Evolutionary conservation across 2,113 vertebrate species (phyloP).

Genomic region (Chascanopsetta lugubris): DNA sequence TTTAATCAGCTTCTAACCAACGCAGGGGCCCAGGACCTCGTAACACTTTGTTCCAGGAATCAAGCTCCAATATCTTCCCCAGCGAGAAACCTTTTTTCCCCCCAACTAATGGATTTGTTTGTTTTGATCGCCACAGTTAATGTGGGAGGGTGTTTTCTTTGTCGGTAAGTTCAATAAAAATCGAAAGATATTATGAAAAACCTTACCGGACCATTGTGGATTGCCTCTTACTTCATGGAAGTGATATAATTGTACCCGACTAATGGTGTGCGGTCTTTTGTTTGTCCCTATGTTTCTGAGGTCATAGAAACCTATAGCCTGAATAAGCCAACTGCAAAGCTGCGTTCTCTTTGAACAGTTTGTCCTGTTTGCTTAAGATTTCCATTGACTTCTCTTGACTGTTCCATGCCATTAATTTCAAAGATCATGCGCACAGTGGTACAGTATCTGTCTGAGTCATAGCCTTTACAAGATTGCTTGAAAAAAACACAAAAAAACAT

Average conservation of each 20-base stretch:
- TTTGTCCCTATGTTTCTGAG: too few species aligned
- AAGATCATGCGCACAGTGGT: too few species aligned
- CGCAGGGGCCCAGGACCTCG: slow-evolving; percentile 57
- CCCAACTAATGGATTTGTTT: slow-evolving; percentile 30
- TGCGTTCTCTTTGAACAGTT: too few species aligned
- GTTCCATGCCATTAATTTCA: too few species aligned
- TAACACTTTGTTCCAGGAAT: slow-evolving; percentile 44
- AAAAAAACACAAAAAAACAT: too few species aligned
- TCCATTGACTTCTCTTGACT: too few species aligned
- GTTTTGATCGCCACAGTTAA: slow-evolving; percentile 38
- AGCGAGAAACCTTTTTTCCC: slow-evolving; percentile 45
- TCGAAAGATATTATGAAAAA: too few species aligned
- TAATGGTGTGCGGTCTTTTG: neutral
- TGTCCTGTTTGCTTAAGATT: too few species aligned
- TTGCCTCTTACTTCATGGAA: neutral
- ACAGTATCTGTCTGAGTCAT: too few species aligned
- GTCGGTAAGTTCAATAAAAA: neutral
- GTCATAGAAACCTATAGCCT: neutral
- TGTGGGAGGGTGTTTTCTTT: slow-evolving; percentile 23
- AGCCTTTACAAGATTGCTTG: too few species aligned
- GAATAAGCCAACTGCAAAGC: too few species aligned
- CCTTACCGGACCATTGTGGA: neutral
- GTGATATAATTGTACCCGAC: neutral
- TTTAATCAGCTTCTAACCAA: slow-evolving; percentile 73
- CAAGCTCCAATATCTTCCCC: slow-evolving; percentile 42